phyloP scores from a whole-genome alignment of 2,888 invertebrate genomes.

The Strigamia transsilvanica region DNA sequence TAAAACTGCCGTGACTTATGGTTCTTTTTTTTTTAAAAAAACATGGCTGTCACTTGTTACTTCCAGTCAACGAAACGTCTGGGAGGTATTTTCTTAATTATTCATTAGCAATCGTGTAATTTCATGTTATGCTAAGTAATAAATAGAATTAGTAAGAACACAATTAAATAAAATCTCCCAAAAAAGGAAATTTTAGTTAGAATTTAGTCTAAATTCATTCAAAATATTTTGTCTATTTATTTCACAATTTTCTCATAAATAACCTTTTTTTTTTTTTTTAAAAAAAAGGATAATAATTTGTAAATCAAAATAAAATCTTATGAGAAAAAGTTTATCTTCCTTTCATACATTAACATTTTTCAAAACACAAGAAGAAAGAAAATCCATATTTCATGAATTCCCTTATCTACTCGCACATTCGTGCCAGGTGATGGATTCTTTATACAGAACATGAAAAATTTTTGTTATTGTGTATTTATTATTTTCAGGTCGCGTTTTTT shows the following conservation, averaged over 20 bases:
- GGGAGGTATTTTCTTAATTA: too few species aligned
- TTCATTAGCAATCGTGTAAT: too few species aligned
- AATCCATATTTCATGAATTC: constrained; percentile 8
- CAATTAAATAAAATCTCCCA: too few species aligned
- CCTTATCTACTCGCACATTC: neutral
- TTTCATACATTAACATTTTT: neutral
- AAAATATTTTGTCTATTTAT: too few species aligned
- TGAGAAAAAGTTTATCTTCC: neutral
- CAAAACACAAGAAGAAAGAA: neutral
- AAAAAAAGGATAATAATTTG: neutral
- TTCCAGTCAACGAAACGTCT: too few species aligned
- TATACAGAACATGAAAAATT: constrained; percentile 11
- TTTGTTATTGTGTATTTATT: constrained; percentile 12
- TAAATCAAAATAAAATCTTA: neutral
- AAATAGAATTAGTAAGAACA: too few species aligned
- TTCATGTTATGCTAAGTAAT: too few species aligned
- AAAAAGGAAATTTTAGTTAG: too few species aligned
- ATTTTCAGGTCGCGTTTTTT: neutral
- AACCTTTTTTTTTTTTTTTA: too few species aligned
- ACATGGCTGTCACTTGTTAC: too few species aligned
- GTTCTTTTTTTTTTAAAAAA: neutral
- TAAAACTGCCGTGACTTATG: constrained; percentile 15
- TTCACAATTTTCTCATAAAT: neutral
- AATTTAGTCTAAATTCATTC: too few species aligned
- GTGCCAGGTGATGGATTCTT: constrained; percentile 11